These are phyloP conservation scores for Drosophila setifemur DNA, from an alignment of 1,140 invertebrate genomes.

Conservation along the genomic window DNA sequence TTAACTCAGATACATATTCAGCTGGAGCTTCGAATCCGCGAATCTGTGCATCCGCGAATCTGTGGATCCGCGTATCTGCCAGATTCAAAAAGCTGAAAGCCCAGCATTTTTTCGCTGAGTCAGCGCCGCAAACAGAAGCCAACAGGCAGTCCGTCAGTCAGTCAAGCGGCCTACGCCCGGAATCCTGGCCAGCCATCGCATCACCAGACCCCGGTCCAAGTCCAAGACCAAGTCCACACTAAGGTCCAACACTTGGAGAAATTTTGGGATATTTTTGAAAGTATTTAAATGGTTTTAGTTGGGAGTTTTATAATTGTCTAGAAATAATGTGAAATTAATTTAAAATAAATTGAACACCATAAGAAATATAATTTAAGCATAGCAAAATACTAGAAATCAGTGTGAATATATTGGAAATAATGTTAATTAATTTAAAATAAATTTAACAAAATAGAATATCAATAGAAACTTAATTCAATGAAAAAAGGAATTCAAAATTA, in stretches of 20 bases:
- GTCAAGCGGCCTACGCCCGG: slow-evolving; percentile 64
- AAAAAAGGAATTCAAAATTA: too few relatives aligned
- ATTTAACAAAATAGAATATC: too few relatives aligned
- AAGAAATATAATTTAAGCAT: too few relatives aligned
- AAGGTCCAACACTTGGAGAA: neutral
- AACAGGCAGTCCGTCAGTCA: slow-evolving; percentile 49
- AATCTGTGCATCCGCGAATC: slow-evolving; percentile 2
- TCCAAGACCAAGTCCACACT: neutral
- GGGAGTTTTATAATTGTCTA: too few relatives aligned
- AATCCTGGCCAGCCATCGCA: neutral
- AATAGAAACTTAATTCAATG: too few relatives aligned
- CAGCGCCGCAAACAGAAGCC: slow-evolving; percentile 79
- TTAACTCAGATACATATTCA: slow-evolving; percentile 34
- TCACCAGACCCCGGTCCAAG: slow-evolving; percentile 1
- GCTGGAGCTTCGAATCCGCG: neutral
- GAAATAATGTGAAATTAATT: too few relatives aligned
- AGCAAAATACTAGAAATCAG: too few relatives aligned
- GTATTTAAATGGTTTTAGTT: too few relatives aligned
- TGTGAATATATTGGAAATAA: too few relatives aligned
- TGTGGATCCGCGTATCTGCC: neutral
- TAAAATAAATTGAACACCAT: too few relatives aligned
- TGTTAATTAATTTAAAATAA: too few relatives aligned
- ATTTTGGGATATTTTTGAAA: neutral
- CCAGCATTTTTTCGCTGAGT: slow-evolving; percentile 52
- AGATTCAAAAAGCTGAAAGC: too few relatives aligned